Base-by-base conservation (phyloP, 2,888 invertebrate genomes). In the Campoletis raptor region DNA sequence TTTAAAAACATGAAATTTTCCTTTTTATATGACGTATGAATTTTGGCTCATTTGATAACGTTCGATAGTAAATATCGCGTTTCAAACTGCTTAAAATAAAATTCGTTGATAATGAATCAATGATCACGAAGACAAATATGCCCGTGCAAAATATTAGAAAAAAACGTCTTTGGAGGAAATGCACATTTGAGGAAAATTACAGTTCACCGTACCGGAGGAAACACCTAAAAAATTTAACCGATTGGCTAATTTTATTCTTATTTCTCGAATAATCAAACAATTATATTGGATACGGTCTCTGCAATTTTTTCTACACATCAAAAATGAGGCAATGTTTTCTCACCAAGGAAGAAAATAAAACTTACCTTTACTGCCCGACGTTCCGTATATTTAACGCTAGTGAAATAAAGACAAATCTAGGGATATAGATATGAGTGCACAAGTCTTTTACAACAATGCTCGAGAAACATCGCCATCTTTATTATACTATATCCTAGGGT, bases 391-490 rank as follows among this genome's bases (percentile, higher is more conserved):
- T 69, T 69, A 57, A 7, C 70, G 45, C 36, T 36, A 2, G 12
- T n/a, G 30, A 42, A 69, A 45, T 61, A 30, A 36, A 10, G 10
- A 45, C 48, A 57, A 72, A 61, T 45, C 0, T n/a, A 52, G 42
- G 21, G 24, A n/a, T 24, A 15, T 7, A 61, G 67, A 69, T 42
- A 36, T 70, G 30, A 30, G 21, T 42, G 24, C 45, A 18, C 54
- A 21, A 36, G 80, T 3, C 61, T 70, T 61, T 61, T 66, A 37
- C 21, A 80, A 64, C 73, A 64, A 48, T 52, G 40, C 69, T 15
- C 70, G 9, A 30, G 61, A 37, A 81, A 37, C 37, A 21, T 37
- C 18, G 24, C 8, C 45, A 66, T 52, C 64, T 81, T 81, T 81
- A 72, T 66, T 66, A 40, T 30, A 30, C 21, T 37, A 24, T 64